Conservation (phyloP, 2,888 invertebrate species). For the Mayetiola destructor region DNA sequence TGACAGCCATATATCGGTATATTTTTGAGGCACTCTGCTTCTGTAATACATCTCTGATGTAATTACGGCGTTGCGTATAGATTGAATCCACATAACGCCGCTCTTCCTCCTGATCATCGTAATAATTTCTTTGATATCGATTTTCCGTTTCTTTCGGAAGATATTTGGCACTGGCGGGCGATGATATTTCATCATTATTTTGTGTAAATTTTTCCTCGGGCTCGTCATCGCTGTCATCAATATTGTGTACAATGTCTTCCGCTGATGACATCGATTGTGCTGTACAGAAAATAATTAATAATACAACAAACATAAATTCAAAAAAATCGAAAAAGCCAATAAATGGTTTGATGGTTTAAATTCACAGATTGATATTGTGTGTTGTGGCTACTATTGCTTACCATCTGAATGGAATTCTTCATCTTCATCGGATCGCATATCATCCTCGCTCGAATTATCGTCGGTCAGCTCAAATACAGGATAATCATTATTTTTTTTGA, state of each 20-base stretch:
- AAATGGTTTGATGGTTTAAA: not conserved
- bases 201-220: not conserved
- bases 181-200: not conserved
- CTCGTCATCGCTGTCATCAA: constrained; percentile 8
- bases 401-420: too few relatives aligned
- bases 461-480: not conserved
- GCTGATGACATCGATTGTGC: not conserved
- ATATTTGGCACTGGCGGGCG: not conserved
- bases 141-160: too few relatives aligned
- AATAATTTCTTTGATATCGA: not conserved
- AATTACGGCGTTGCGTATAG: not conserved
- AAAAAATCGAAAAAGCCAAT: not conserved
- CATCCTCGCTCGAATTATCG: constrained; percentile 1
- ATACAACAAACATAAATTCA: not conserved
- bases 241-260: not conserved
- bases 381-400: too few relatives aligned
- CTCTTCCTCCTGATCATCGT: not conserved
- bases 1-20: not conserved
- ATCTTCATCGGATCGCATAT: not conserved
- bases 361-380: too few relatives aligned
- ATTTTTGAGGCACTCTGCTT: constrained; percentile 9
- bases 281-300: not conserved
- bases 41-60: not conserved
- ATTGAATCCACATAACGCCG: too few relatives aligned
- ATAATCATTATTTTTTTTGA: not conserved